A percentile compares a stretch with the other conserved stretches of the same genome.
These are phyloP conservation scores for Heliconius aoede DNA, from an alignment of 2,888 invertebrate species.

Conservation along the genomic window DNA sequence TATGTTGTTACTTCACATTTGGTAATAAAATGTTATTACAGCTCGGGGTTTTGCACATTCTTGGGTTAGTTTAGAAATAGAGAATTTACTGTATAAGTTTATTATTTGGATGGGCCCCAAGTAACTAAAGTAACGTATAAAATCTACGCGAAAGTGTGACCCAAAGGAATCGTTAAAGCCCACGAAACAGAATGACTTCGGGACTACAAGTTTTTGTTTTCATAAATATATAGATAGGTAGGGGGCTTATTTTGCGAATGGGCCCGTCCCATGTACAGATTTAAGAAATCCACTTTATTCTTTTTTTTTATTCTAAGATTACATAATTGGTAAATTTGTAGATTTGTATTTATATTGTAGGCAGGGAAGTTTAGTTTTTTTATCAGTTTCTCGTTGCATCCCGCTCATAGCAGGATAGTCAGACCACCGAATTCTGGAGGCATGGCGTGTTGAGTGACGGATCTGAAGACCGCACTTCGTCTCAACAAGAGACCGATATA, in stretches of 20 bases:
- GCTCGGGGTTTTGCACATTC: conserved; percentile 20
- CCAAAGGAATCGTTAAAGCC: conserved; percentile 63
- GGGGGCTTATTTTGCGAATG: background rate
- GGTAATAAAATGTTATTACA: conserved; percentile 40
- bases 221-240: conserved; percentile 33
- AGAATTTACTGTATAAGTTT: conserved; percentile 43
- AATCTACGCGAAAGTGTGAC: conserved; percentile 60
- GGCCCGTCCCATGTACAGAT: background rate
- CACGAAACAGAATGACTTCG: conserved; percentile 56
- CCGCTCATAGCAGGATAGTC: too few species aligned
- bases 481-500: too few species aligned
- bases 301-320: background rate
- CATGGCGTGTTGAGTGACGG: too few species aligned
- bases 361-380: too few species aligned
- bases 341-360: too few species aligned
- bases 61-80: conserved; percentile 37
- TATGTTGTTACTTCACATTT: too few species aligned
- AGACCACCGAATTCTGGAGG: too few species aligned
- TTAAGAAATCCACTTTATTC: background rate
- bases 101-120: conserved; percentile 45
- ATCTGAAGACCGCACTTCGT: too few species aligned
- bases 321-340: too few species aligned
- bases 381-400: too few species aligned
- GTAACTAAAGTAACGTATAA: conserved; percentile 47
- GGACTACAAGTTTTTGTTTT: conserved; percentile 48